These are phyloP conservation scores for Eupsilia transversa DNA, from an alignment of 2,888 invertebrate species.

Conservation along the genomic window DNA sequence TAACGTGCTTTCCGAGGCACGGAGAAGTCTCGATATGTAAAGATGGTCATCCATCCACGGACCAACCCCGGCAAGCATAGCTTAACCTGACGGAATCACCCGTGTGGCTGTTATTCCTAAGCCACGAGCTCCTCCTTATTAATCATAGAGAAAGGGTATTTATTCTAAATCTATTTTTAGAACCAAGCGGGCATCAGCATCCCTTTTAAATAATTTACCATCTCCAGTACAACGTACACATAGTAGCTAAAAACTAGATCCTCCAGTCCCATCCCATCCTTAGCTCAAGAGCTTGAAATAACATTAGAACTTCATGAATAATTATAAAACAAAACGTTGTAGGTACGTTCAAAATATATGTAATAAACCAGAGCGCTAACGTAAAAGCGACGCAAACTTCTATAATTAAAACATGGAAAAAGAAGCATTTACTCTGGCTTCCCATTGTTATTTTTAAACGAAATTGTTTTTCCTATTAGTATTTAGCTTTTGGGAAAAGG, in stretches of 20 bases:
- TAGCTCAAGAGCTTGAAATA: conserved; percentile 15
- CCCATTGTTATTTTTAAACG: neutral
- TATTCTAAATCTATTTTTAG: conserved; percentile 19
- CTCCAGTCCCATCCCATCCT: no score
- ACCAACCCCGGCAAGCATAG: no score
- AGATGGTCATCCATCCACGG: no score
- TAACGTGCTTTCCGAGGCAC: no score
- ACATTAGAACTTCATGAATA: conserved; percentile 19
- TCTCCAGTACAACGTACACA: neutral
- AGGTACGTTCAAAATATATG: neutral
- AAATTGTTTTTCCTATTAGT: neutral
- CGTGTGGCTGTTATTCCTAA: no score
- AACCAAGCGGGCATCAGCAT: neutral
- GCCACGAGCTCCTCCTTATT: no score
- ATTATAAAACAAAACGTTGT: conserved; percentile 14
- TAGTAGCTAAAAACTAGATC: conserved; percentile 12
- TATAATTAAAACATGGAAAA: conserved; percentile 16
- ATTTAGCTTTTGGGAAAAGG: neutral
- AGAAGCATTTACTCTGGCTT: neutral
- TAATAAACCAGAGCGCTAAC: neutral
- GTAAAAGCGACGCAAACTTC: neutral
- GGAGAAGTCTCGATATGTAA: no score
- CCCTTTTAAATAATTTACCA: conserved; percentile 23
- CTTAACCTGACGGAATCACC: no score
- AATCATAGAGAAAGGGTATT: neutral